Evolutionary conservation across 1,140 invertebrate genomes (phyloP), one percentile per base, ranked within the genome.

Genomic region (Pachypeltis micranthus): DNA sequence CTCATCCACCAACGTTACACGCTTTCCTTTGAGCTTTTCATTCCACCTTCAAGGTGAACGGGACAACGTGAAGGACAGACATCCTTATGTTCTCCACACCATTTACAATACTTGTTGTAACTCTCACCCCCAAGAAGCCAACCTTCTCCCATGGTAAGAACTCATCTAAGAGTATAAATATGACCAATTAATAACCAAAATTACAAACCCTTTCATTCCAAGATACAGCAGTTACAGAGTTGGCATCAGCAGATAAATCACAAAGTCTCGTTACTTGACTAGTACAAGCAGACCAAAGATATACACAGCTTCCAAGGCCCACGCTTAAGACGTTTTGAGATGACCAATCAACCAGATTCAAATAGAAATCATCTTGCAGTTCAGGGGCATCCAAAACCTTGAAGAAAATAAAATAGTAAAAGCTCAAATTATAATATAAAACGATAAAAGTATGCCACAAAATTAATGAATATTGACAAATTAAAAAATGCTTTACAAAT

Each of bases 341-440:
- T 1, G 95, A 98, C 97, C 97, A 99, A 76, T 99, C 97, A 3
- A 99, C 96, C 62, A 99, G 79, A 77, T 99, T 99, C 26, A 99
- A 76, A 75, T 99, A 99, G 76, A 99, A 99, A 76, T 99, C 97
- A 75, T 99, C 96, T 77, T 98, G 96, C 25, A 99, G 76, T 75
- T 99, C 96, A 0, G 97, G 97, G 0, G 97, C 97, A 76, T 99
- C 97, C 10, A 99, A 79, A 0, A 97, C 86, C 78, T 80, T 59
- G 4, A 67, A 63, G 14, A 7, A 26, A 24, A 26, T 23, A 44
- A 61, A 4, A 60, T 14, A 4, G 10, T 34, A 14, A 2, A 7
- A 21, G 27, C 26, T 27, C 59, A 58, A 3, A n/a, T 23, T 29
- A 25, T 23, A 27, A 58, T 58, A 12, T 25, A 27, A 58, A 3